Evolutionary conservation across 2,888 invertebrate species (phyloP).

Genomic region (Melanargia galathea): DNA sequence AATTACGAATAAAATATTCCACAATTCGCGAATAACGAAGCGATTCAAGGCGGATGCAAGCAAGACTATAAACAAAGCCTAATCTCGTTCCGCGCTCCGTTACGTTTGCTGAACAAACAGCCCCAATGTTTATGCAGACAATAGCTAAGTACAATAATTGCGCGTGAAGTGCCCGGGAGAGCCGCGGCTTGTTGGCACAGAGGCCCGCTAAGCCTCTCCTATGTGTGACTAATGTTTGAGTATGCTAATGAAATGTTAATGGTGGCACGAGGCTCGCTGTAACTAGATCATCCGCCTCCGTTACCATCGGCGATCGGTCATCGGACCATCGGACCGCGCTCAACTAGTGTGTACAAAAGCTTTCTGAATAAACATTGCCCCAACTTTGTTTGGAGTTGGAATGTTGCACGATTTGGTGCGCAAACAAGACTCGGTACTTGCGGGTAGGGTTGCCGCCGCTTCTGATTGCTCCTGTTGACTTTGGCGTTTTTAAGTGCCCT

Average conservation of each 20-base stretch:
- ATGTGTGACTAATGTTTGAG: constrained; percentile 76
- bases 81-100: constrained; percentile 73
- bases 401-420: constrained; percentile 39
- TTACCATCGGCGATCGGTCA: constrained; percentile 53
- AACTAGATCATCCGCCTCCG: constrained; percentile 73
- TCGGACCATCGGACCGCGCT: constrained; percentile 58
- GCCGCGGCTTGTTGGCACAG: constrained; percentile 67
- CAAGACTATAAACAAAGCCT: constrained; percentile 67
- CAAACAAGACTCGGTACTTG: constrained; percentile 32
- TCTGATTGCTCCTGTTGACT: constrained; percentile 13
- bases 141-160: constrained; percentile 79
- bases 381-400: constrained; percentile 37
- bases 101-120: constrained; percentile 73
- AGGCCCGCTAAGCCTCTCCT: constrained; percentile 71
- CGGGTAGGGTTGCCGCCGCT: constrained; percentile 18
- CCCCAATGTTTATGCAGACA: constrained; percentile 70
- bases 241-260: constrained; percentile 81
- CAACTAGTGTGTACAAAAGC: constrained; percentile 60
- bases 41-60: constrained; percentile 50
- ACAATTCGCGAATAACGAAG: constrained; percentile 39
- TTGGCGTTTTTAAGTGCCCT: constrained; percentile 13
- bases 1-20: constrained; percentile 38
- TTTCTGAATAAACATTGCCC: constrained; percentile 68
- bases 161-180: constrained; percentile 65
- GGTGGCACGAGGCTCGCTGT: constrained; percentile 53